phyloP scores from a whole-genome alignment of 2,113 vertebrate species.

The Labeo rohita region DNA sequence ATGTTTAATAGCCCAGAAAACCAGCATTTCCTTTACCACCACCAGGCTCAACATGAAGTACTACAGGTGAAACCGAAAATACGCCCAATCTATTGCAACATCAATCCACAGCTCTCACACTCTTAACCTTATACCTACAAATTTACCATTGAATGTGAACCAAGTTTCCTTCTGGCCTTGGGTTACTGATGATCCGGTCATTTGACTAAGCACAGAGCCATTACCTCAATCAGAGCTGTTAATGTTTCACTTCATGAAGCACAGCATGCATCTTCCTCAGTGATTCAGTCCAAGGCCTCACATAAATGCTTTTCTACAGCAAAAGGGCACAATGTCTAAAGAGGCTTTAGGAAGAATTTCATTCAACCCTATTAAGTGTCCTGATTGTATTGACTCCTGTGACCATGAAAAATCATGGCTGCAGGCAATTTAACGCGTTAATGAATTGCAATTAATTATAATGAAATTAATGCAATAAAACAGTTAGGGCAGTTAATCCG shows the following conservation, averaged over 20 bases:
- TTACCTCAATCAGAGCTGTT: conserved; percentile 39
- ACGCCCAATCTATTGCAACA: background rate
- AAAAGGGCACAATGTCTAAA: background rate
- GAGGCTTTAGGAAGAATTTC: background rate
- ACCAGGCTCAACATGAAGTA: background rate
- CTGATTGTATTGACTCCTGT: background rate
- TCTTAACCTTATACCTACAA: background rate
- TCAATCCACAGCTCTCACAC: background rate
- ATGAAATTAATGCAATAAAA: background rate
- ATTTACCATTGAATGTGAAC: conserved; percentile 29
- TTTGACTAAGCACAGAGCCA: conserved; percentile 23
- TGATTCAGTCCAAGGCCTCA: conserved; percentile 12
- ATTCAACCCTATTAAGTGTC: background rate
- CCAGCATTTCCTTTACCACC: background rate
- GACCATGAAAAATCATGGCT: background rate
- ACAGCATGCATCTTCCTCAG: conserved; percentile 17
- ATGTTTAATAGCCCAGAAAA: background rate
- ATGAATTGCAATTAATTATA: background rate
- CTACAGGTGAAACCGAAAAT: background rate
- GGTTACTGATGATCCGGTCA: conserved; percentile 26
- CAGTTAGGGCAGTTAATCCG: background rate
- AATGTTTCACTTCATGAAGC: conserved; percentile 45
- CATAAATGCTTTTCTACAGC: background rate
- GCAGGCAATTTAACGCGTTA: background rate
- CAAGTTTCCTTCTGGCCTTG: background rate